Evolutionary conservation across 2,113 vertebrate species (phyloP), one percentile per base, ranked within the genome.

Genomic region (Sylvia atricapilla): DNA sequence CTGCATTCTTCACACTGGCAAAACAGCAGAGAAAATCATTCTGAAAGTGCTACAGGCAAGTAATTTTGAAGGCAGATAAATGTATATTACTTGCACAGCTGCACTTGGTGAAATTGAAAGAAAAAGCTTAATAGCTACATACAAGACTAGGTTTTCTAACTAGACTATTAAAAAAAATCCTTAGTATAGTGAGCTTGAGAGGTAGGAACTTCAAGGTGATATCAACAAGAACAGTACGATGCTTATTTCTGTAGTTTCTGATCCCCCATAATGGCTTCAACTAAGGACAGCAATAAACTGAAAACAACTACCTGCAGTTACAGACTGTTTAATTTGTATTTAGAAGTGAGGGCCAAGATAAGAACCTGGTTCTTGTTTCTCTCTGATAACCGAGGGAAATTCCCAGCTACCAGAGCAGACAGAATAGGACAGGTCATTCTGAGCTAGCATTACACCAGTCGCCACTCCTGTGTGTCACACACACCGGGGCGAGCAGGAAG

Each of bases 11-110:
- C 79, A 90, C 39, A 27, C 9, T 3, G 30, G 56, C 55, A 91
- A 89, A 86, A 53, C 52, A 86, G 44, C 43, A 37, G 60, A 16
- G 35, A 60, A 79, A 60, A 80, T 56, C 4, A 72, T 31, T 81
- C 64, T 68, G 68, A 47, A 91, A 80, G 88, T 6, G 74, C 91
- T 76, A 79, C 17, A 86, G 94, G 75, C 79, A 92, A 91, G 55
- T 52, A 55, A 83, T 91, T 96, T 67, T 82, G 62, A 91, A 79
- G 62, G 41, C 1, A 82, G 58, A 89, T 46, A 72, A 92, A 85
- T 0, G 2, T 25, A 7, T 90, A 77, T 62, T 76, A 66, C 84
- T 87, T 62, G 37, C 63, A 47, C 63, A 90, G 75, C 72, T 86
- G 72, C 31, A 41, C 22, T 85, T 46, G 27, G 31, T 1, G 0